Evolutionary conservation across 2,888 invertebrate genomes (phyloP), one percentile per base, ranked within the genome.

Genomic region (Mycalesis mineus): DNA sequence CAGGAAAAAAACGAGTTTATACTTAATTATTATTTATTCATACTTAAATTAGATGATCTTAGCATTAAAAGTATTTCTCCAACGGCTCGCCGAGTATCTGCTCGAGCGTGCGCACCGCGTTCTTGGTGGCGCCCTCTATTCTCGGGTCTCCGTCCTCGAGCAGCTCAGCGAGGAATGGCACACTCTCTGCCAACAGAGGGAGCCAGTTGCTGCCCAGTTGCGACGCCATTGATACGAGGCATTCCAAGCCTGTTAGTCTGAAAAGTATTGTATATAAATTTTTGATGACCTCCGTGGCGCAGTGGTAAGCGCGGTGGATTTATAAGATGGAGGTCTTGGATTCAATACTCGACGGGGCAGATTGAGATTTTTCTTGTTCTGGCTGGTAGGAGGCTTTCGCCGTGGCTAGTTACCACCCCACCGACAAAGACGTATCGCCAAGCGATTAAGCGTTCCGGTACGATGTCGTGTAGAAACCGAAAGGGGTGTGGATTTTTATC

Each of bases 121-220:
- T 92, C 69, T 95, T 95, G 1, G 96, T 95, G 42, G 92, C 92
- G 41, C 92, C 91, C 76, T 97, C 97, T 36, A 97, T 97, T 33
- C 90, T 91, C 64, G 94, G 93, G 64, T 95, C 95, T 65, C 96
- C 96, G 73, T 97, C 98, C 90, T 98, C 98, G 68, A 98, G 91
- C 13, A 98, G 88, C 77, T 98, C 98, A 0, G 97, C 96, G 36
- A 98, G 88, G 91, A 98, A 98, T 0, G 98, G 98, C 61, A 98
- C 95, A 4, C 97, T 97, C 77, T 98, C 98, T 0, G 98, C 97
- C 50, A 98, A 81, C 0, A 98, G 90, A 0, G 96, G 94, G 68
- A 97, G 91, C 85, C 97, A 98, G 73, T 96, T 96, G 77, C 96
- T 96, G 2, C 96, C 97, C 1, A 98, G 88, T 75, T 95, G 96